Percentiles rank a stretch among this genome's conserved stretches.
These are phyloP conservation scores for Apostichopus japonicus DNA, from an alignment of 35 echinoderm and acorn worm genomes.

Conservation along the genomic window DNA sequence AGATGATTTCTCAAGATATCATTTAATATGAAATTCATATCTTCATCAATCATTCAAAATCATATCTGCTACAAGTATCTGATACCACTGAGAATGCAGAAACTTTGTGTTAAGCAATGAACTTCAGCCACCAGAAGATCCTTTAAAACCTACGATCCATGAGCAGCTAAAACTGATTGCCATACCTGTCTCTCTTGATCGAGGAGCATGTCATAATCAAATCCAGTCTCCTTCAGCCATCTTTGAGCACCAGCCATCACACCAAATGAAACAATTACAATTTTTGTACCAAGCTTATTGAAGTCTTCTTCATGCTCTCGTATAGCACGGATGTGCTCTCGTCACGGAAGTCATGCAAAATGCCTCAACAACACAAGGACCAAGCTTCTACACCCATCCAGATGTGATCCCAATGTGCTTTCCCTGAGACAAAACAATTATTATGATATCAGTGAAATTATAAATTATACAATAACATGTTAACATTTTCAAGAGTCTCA, in stretches of 20 bases:
- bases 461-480: too few species aligned
- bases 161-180: too few species aligned
- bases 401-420: slow-evolving; percentile 2
- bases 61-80: too few species aligned
- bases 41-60: too few species aligned
- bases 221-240: slow-evolving; percentile 49
- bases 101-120: too few species aligned
- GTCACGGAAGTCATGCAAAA: slow-evolving; percentile 53
- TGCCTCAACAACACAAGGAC: slow-evolving; percentile 30
- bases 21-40: too few species aligned
- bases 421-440: neutral
- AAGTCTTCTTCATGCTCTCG: slow-evolving; percentile 33
- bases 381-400: slow-evolving; percentile 22
- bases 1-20: too few species aligned
- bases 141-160: too few species aligned
- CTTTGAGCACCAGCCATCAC: slow-evolving; percentile 38
- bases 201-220: slow-evolving; percentile 34
- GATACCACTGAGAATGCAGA: too few species aligned
- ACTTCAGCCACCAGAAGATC: too few species aligned
- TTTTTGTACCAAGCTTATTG: neutral
- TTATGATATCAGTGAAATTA: too few species aligned
- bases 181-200: slow-evolving; percentile 27
- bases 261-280: slow-evolving; percentile 50
- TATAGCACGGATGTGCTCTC: slow-evolving; percentile 40
- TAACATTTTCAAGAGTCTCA: too few species aligned